A percentile compares a stretch with the other conserved stretches of the same genome.
Conservation (phyloP, 2,888 invertebrate genomes). For the Andrena fulva region DNA sequence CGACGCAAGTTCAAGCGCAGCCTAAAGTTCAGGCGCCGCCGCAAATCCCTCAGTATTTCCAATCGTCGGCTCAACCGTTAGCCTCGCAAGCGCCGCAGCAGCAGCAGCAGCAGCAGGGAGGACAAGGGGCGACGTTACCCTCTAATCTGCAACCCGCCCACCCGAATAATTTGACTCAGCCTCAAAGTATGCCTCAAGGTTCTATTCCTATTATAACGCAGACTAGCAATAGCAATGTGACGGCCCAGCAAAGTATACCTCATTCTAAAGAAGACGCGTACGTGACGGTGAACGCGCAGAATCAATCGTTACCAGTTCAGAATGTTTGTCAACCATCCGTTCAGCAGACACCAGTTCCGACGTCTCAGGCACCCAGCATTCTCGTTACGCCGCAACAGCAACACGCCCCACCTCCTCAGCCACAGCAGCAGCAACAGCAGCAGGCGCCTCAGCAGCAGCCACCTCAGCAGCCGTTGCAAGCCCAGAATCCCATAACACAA, state of each 20-base stretch:
- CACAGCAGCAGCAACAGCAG: slow-evolving; percentile 84
- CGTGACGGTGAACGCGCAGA: slow-evolving; percentile 77
- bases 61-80: slow-evolving; percentile 75
- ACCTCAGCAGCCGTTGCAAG: slow-evolving; percentile 66
- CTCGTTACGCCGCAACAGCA: slow-evolving; percentile 77
- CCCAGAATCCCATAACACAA: slow-evolving; percentile 76
- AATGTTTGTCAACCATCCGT: slow-evolving; percentile 78
- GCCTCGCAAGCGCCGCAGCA: slow-evolving; percentile 78
- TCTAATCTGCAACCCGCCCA: slow-evolving; percentile 87
- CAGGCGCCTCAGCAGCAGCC: slow-evolving; percentile 85
- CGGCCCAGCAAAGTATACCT: slow-evolving; percentile 76
- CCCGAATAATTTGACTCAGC: slow-evolving; percentile 86
- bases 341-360: slow-evolving; percentile 73
- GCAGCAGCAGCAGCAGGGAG: slow-evolving; percentile 82
- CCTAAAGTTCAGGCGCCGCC: slow-evolving; percentile 84
- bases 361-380: slow-evolving; percentile 78
- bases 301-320: slow-evolving; percentile 76
- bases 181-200: slow-evolving; percentile 87
- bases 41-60: slow-evolving; percentile 78
- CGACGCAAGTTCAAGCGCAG: slow-evolving; percentile 86
- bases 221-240: slow-evolving; percentile 78
- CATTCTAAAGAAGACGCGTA: slow-evolving; percentile 78
- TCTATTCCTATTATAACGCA: slow-evolving; percentile 87
- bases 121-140: slow-evolving; percentile 88
- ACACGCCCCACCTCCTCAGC: slow-evolving; percentile 83